Conservation (phyloP, 2,113 vertebrate species). For the Podarcis muralis region DNA sequence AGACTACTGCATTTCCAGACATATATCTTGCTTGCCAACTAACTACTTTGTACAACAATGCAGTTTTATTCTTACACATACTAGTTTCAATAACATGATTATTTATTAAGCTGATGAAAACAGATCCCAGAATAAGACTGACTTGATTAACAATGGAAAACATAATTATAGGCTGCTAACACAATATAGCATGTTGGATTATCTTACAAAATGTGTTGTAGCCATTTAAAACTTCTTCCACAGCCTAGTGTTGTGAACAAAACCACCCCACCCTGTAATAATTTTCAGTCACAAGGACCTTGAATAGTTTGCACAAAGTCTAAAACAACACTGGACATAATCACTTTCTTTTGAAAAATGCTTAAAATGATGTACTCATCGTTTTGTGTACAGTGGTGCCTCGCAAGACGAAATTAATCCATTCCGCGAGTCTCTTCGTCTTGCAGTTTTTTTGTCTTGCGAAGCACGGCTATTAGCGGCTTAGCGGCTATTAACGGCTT, state of each 20-base stretch:
- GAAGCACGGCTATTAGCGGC: too few species aligned
- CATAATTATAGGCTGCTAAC: neutral
- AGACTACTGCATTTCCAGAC: neutral
- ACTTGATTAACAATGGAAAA: neutral
- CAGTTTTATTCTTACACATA: neutral
- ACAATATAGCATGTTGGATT: neutral
- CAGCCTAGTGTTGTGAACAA: neutral
- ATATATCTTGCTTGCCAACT: neutral
- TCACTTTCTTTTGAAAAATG: neutral
- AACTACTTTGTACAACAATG: neutral
- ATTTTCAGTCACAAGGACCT: neutral
- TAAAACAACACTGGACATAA: neutral
- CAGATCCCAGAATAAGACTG: neutral
- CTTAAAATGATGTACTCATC: neutral
- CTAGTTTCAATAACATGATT: neutral
- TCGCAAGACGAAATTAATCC: too few species aligned
- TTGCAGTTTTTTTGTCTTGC: too few species aligned
- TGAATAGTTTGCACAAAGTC: neutral
- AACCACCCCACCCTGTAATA: neutral
- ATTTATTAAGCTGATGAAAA: neutral
- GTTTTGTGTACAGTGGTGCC: too few species aligned
- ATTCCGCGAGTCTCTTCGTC: too few species aligned
- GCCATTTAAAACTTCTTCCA: neutral
- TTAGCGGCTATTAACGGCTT: too few species aligned
- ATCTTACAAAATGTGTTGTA: conserved; percentile 3